Evolutionary conservation across 2,113 vertebrate genomes (phyloP), one percentile per base, ranked within the genome.

Genomic region (Thamnaconus septentrionalis): DNA sequence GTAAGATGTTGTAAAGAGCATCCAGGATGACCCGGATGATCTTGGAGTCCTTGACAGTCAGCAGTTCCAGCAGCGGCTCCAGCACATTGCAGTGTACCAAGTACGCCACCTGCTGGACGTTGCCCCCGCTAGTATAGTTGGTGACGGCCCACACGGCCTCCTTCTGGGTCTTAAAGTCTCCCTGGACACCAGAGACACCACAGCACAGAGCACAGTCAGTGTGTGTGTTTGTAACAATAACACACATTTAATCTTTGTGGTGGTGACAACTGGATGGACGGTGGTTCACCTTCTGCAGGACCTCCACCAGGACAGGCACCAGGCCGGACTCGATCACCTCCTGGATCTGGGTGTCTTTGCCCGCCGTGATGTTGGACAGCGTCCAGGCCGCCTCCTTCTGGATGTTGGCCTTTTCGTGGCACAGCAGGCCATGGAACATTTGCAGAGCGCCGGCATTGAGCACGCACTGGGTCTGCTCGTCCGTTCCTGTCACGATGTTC

Each of bases 311-410:
- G 76, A 91, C 90, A 0, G 94, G 97, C 4, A 99, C 79, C 4
- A 99, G 87, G 31, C 95, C 96, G 0, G 95, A 91, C 47, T 96
- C 89, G 60, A 99, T 89, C 73, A 99, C 95, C 82, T 90, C 93
- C 84, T 99, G 96, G 82, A 99, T 99, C 82, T 99, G 97, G 1
- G 91, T 81, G 79, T 96, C 95, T 2, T 89, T 94, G 5, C 97
- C 97, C 10, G 97, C 97, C 0, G 97, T 98, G 76, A 99, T 94
- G 85, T 99, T 99, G 64, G 97, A 99, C 90, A 99, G 88, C 0
- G 97, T 96, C 97, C 97, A 99, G 0, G 94, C 94, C 0, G 96
- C 94, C 88, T 98, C 97, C 78, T 99, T 99, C 83, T 98, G 96
- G 60, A 99, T 93, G 69, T 96, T 98, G 71, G 79, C 91, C 70